A percentile compares a stretch with the other conserved stretches of the same genome.
Conservation (phyloP, 1,140 invertebrate genomes). For the Rhyacophila brunnea region DNA sequence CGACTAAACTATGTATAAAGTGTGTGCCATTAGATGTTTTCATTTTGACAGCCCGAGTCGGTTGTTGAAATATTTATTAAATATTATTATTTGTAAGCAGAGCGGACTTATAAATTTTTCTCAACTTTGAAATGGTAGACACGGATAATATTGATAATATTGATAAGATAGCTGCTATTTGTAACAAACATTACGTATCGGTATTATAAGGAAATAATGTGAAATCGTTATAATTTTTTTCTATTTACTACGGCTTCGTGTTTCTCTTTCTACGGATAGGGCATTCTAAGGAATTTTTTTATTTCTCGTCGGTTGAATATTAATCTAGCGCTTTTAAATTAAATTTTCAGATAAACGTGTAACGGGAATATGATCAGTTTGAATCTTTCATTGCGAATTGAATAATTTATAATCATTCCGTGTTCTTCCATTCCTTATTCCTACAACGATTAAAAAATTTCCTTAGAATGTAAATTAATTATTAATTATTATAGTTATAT, state of each 20-base stretch:
- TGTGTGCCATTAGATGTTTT: conserved; percentile 36
- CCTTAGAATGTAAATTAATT: conserved; percentile 17
- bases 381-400: conserved; percentile 8
- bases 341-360: neutral
- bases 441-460: conserved; percentile 11
- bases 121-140: neutral
- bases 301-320: too few relatives aligned
- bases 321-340: neutral
- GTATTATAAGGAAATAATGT: neutral
- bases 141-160: neutral
- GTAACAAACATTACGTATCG: neutral
- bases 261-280: conserved; percentile 10
- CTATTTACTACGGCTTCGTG: conserved; percentile 11
- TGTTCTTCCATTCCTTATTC: conserved; percentile 2
- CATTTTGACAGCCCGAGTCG: conserved; percentile 17
- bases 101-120: conserved; percentile 11
- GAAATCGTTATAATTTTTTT: conserved; percentile 1
- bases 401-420: neutral
- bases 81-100: conserved; percentile 19
- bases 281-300: conserved; percentile 23
- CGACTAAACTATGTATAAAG: conserved; percentile 28
- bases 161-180: neutral
- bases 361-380: neutral
- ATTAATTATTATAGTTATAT: neutral
- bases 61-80: conserved; percentile 5